Evolutionary conservation across 2,888 invertebrate species (phyloP).

Genomic region (Scaptomyza cyrtandrae): DNA sequence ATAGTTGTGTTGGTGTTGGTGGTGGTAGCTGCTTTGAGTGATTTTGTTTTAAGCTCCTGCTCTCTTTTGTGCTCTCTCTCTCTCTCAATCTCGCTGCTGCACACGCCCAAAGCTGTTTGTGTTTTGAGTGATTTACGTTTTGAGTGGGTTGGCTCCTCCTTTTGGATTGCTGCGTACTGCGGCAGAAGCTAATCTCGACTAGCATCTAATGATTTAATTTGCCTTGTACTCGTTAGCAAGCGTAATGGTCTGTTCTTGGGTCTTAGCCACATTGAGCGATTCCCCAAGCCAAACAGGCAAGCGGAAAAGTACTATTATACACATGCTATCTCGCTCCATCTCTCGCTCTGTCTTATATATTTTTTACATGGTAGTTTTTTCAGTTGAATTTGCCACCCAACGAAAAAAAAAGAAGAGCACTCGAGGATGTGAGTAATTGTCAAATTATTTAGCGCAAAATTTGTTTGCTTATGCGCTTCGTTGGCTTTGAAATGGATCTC

Average conservation of each 20-base stretch:
- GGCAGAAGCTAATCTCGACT: conserved; percentile 62
- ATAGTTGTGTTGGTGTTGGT: conserved; percentile 27
- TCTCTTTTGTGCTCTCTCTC: conserved; percentile 16
- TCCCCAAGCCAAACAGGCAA: conserved; percentile 8
- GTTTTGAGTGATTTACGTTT: conserved; percentile 59
- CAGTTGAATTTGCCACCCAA: conserved; percentile 58
- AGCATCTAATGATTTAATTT: conserved; percentile 85
- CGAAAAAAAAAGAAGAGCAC: conserved; percentile 10
- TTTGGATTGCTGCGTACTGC: conserved; percentile 11
- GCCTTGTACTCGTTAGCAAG: conserved; percentile 84
- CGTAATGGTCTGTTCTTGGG: conserved; percentile 83
- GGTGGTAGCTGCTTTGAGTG: conserved; percentile 53
- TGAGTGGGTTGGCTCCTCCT: conserved; percentile 58
- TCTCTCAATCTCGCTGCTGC: conserved; percentile 23
- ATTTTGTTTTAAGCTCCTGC: conserved; percentile 3
- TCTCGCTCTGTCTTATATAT: neutral
- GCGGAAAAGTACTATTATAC: conserved; percentile 8
- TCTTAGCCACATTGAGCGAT: conserved; percentile 61
- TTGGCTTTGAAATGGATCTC: conserved; percentile 80
- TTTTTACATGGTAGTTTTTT: conserved; percentile 48
- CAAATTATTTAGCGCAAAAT: conserved; percentile 84
- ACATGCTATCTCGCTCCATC: conserved; percentile 4
- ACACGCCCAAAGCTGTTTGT: conserved; percentile 65
- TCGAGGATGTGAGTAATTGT: conserved; percentile 83
- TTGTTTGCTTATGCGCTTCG: conserved; percentile 84